These are phyloP conservation scores for Epinephelus lanceolatus DNA, from an alignment of 2,113 vertebrate genomes.

Conservation along the genomic window DNA sequence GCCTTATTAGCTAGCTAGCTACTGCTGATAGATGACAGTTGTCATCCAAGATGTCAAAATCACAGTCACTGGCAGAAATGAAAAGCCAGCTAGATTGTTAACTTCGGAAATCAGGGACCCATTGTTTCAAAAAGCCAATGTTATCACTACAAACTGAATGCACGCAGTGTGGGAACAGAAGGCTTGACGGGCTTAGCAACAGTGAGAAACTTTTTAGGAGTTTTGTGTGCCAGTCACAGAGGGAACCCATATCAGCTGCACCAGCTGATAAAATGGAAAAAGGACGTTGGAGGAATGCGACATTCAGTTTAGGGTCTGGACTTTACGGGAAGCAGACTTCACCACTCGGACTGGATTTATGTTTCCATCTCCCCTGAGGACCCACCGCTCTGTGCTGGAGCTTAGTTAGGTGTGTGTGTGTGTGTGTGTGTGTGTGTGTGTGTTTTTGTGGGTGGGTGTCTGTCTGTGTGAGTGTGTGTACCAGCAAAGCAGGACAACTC, in stretches of 20 bases:
- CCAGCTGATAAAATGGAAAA: neutral
- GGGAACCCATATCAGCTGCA: neutral
- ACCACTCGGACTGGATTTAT: conserved; percentile 13
- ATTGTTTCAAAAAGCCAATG: neutral
- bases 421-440: conserved; percentile 20
- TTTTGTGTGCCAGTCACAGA: neutral
- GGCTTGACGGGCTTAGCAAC: neutral
- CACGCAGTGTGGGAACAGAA: no score
- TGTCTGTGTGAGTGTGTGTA: neutral
- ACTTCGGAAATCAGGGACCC: neutral
- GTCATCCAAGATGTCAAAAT: no score
- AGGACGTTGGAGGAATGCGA: neutral
- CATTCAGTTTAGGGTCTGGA: neutral
- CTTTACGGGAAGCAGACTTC: conserved; percentile 24
- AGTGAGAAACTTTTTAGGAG: neutral
- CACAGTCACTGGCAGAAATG: neutral
- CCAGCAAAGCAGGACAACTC: conserved; percentile 55
- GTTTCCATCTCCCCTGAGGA: conserved; percentile 1
- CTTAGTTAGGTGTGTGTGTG: conserved; percentile 17
- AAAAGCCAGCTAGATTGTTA: neutral
- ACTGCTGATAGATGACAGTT: no score
- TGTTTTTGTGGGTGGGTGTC: neutral
- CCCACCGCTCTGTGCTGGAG: conserved; percentile 10
- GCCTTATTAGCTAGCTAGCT: no score
- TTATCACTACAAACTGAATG: neutral